A percentile compares a stretch with the other conserved stretches of the same genome.
Evolutionary conservation across 2,113 vertebrate genomes (phyloP).

Genomic region (Pseudopipra pipra): DNA sequence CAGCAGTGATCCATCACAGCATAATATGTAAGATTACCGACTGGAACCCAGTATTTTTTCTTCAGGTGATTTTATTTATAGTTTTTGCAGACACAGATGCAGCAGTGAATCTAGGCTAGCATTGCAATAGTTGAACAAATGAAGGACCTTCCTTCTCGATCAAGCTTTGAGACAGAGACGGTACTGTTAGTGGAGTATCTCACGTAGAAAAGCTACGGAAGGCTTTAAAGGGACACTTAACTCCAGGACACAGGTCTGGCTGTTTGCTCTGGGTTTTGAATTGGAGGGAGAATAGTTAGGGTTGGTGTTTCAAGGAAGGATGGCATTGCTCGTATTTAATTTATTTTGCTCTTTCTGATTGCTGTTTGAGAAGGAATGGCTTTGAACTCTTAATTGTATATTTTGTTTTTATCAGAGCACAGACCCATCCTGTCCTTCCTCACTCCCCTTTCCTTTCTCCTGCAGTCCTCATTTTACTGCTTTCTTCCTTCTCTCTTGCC

Average conservation of each 20-base stretch:
- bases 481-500: constrained; percentile 25
- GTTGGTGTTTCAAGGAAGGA: not conserved
- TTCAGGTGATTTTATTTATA: constrained; percentile 49
- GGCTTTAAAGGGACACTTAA: not conserved
- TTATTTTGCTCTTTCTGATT: constrained; percentile 18
- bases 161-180: not conserved
- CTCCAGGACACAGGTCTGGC: not conserved
- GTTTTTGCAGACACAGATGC: not conserved
- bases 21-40: not conserved
- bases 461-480: constrained; percentile 19
- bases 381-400: constrained; percentile 43
- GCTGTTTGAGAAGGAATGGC: not conserved
- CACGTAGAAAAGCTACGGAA: not conserved
- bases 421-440: constrained; percentile 18
- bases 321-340: not conserved
- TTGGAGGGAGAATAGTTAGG: not conserved
- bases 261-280: not conserved
- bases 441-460: not conserved
- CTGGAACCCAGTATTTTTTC: not conserved
- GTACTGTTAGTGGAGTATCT: not conserved
- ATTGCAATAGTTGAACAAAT: not conserved
- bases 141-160: not conserved
- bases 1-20: not conserved
- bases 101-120: not conserved
- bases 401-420: constrained; percentile 48